Percentiles rank a stretch among this genome's conserved stretches.
Evolutionary conservation across 2,888 invertebrate species (phyloP).

Genomic region (Didymodactylos carnosus): DNA sequence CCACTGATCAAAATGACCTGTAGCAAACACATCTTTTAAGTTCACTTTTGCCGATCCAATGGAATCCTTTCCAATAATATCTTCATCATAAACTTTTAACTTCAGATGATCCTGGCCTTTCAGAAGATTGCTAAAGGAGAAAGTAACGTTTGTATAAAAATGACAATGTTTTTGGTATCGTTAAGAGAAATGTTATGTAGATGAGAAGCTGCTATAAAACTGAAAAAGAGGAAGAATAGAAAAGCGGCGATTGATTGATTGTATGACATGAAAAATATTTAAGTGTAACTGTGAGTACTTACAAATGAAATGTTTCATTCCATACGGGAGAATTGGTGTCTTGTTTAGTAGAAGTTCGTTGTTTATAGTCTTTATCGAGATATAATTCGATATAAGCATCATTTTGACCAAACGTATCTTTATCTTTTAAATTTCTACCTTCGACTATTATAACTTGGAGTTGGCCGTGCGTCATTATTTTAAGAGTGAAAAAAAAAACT

Average conservation of each 20-base stretch:
- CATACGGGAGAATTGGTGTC: neutral
- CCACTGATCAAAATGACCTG: neutral
- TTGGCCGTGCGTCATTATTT: neutral
- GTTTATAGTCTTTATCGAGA: neutral
- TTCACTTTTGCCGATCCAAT: neutral
- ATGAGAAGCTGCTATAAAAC: too few relatives aligned
- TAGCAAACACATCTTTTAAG: neutral
- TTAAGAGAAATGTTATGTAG: too few relatives aligned
- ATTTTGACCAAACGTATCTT: neutral
- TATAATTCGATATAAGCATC: neutral
- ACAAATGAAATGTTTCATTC: constrained; percentile 1
- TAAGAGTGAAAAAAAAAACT: neutral
- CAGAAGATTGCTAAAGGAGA: neutral
- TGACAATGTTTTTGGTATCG: too few relatives aligned
- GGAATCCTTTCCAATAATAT: neutral
- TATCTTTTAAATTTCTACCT: neutral
- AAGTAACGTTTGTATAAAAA: too few relatives aligned
- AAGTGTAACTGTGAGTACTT: neutral
- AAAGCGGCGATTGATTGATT: too few relatives aligned
- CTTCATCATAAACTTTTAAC: neutral
- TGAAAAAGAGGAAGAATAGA: too few relatives aligned
- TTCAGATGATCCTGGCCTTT: neutral
- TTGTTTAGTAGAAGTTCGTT: neutral
- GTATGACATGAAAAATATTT: neutral
- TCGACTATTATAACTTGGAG: neutral